Conservation (phyloP, 1,140 invertebrate species). For the Drosophila albomicans region DNA sequence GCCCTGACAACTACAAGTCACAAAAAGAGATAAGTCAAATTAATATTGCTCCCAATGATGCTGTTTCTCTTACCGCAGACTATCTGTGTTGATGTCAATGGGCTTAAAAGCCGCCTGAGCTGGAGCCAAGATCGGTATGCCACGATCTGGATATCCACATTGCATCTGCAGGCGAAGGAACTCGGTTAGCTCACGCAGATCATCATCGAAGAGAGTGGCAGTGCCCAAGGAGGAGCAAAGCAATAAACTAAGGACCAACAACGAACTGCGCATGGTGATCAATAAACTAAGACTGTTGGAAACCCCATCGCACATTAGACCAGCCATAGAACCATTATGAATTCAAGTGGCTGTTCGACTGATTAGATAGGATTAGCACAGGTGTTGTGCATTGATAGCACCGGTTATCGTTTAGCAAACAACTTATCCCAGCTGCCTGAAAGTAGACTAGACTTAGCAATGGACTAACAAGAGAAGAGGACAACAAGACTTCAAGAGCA, state of each 20-base stretch:
- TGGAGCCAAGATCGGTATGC: slow-evolving; percentile 72
- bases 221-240: slow-evolving; percentile 53
- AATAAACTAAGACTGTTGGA: slow-evolving; percentile 30
- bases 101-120: slow-evolving; percentile 50
- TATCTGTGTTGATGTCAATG: slow-evolving; percentile 25
- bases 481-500: background rate
- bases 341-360: slow-evolving; percentile 18
- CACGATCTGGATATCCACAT: slow-evolving; percentile 68
- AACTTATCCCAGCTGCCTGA: slow-evolving; percentile 10
- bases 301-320: background rate
- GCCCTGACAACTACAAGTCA: slow-evolving; percentile 50
- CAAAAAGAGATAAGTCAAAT: background rate
- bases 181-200: slow-evolving; percentile 73
- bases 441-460: slow-evolving; percentile 20
- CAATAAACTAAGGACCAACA: slow-evolving; percentile 38
- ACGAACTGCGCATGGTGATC: slow-evolving; percentile 53
- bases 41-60: background rate
- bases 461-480: background rate
- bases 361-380: slow-evolving; percentile 50
- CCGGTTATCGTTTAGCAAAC: background rate
- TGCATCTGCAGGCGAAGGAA: slow-evolving; percentile 76
- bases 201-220: slow-evolving; percentile 69
- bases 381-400: slow-evolving; percentile 27
- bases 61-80: slow-evolving; percentile 42
- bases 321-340: slow-evolving; percentile 28